These are phyloP conservation scores for Eupithecia insigniata DNA, from an alignment of 2,888 invertebrate genomes.

Conservation along the genomic window DNA sequence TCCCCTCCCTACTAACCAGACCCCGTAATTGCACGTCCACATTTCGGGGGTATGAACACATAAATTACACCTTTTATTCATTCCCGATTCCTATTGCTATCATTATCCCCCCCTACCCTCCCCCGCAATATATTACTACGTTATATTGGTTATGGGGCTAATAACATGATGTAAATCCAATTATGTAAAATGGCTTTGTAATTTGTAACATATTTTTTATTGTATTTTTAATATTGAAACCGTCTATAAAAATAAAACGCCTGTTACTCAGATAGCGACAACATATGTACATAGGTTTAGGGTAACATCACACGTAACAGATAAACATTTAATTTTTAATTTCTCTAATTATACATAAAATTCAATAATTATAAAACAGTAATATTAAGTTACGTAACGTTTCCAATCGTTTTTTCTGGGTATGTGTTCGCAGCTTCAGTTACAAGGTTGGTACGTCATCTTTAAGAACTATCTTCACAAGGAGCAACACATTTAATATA, in stretches of 20 bases:
- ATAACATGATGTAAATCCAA: constrained; percentile 22
- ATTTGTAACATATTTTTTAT: constrained; percentile 3
- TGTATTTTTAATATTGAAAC: background rate
- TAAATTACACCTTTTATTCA: constrained; percentile 81
- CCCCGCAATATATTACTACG: constrained; percentile 33
- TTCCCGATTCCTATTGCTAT: constrained; percentile 76
- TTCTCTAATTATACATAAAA: no score
- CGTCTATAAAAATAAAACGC: no score
- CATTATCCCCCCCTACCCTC: constrained; percentile 62
- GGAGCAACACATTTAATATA: no score
- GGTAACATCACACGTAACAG: background rate
- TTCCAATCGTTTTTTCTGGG: no score
- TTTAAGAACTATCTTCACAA: no score
- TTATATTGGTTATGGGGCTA: constrained; percentile 33
- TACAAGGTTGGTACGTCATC: no score
- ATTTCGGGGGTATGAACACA: constrained; percentile 73
- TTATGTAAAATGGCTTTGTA: constrained; percentile 20
- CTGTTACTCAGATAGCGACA: background rate
- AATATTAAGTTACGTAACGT: no score
- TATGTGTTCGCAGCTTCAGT: no score
- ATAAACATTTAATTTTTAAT: no score
- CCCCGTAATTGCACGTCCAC: constrained; percentile 73
- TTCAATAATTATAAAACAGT: no score
- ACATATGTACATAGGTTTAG: background rate
- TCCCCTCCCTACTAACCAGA: constrained; percentile 53